Evolutionary conservation across 2,797 vertebrate genomes (phyloP).

Genomic region (Lycodopsis pacificus): DNA sequence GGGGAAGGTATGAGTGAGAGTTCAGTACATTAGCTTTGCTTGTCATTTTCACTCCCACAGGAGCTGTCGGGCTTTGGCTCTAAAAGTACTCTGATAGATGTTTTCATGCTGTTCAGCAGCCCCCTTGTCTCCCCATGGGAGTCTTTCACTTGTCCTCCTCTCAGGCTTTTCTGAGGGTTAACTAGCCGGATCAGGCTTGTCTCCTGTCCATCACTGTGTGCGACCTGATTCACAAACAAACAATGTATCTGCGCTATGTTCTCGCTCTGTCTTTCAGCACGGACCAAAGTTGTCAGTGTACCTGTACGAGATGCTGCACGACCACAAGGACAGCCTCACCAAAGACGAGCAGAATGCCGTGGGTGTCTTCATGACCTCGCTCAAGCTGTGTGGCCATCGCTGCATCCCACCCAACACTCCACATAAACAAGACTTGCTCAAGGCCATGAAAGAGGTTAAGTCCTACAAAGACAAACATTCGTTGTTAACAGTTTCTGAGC

Average conservation of each 20-base stretch:
- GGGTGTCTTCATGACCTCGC: constrained; percentile 88
- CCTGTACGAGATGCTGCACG: constrained; percentile 92
- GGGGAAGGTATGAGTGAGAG: constrained; percentile 3
- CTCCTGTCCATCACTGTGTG: constrained; percentile 20
- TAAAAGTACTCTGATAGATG: constrained; percentile 33
- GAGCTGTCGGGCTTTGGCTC: constrained; percentile 10
- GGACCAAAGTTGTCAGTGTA: constrained; percentile 95
- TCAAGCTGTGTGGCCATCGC: constrained; percentile 93
- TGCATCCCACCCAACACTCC: constrained; percentile 88
- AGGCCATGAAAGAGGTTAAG: constrained; percentile 90
- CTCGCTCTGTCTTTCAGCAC: constrained; percentile 83
- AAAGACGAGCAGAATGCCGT: constrained; percentile 88
- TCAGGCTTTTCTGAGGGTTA: constrained; percentile 28
- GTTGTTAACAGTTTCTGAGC: constrained; percentile 7
- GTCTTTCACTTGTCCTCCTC: constrained; percentile 18
- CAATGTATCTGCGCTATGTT: background rate
- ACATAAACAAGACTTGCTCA: constrained; percentile 91
- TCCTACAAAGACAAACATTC: constrained; percentile 1
- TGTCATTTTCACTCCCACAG: constrained; percentile 16
- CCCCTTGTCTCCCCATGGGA: constrained; percentile 6
- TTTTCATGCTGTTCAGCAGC: constrained; percentile 27
- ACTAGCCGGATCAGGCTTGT: background rate
- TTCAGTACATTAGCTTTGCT: constrained; percentile 7
- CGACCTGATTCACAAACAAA: background rate
- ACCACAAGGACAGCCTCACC: constrained; percentile 89